Evolutionary conservation across 2,888 invertebrate species (phyloP), one percentile per base, ranked within the genome.

Genomic region (Dinocampus coccinellae): DNA sequence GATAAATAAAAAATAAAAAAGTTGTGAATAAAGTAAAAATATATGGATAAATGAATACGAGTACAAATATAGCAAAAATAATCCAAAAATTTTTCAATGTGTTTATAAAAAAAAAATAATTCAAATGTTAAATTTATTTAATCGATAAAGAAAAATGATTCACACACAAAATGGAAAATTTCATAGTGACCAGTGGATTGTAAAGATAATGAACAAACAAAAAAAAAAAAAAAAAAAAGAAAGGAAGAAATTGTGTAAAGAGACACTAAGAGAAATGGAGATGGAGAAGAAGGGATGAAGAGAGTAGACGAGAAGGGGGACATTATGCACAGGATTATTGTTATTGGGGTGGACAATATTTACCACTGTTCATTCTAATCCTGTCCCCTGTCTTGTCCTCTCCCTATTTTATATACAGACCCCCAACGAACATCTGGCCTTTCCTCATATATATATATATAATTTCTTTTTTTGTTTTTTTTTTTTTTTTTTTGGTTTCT

Each of bases 401-500:
- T 57, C 13, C 33, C 0, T 42, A 26, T 10, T 34, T 34, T 34
- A 57, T 47, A 13, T 73, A 77, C 65, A 57, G 78, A 81, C 83
- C 81, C 79, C 83, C 82, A 79, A 77, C 78, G 80, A 83, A 82
- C 83, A 84, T 81, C 84, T 83, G 84, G 82, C 77, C 76, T 70
- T 55, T 57, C 55, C 60, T 55, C 57, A 60, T 58, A n/a, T n/a
- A n/a, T n/a, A n/a, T n/a, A n/a, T n/a, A n/a, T n/a, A n/a, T n/a
- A n/a, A n/a, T n/a, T n/a, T n/a, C n/a, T n/a, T n/a, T n/a, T n/a
- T n/a, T n/a, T n/a, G n/a, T n/a, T n/a, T n/a, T n/a, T n/a, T n/a
- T n/a, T n/a, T n/a, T n/a, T n/a, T n/a, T n/a, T n/a, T n/a, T n/a
- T n/a, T n/a, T n/a, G n/a, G n/a, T n/a, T n/a, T n/a, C n/a, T n/a